Percentiles rank a stretch among this genome's conserved stretches.
Conservation (phyloP, 2,888 invertebrate genomes). For the Ochropleura plecta region DNA sequence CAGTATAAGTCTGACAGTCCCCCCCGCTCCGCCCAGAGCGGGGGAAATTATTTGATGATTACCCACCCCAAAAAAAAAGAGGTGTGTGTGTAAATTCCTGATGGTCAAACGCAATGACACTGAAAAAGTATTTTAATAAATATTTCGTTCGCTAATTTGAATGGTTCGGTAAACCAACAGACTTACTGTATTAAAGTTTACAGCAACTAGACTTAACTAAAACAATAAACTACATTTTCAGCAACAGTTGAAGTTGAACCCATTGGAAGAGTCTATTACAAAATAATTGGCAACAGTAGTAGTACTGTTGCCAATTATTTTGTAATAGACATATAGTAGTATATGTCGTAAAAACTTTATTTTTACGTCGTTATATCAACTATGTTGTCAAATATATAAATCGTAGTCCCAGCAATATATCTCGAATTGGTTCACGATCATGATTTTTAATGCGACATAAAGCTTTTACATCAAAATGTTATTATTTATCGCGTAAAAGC, state of each 20-base stretch:
- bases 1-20: no score
- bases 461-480: conserved; percentile 83
- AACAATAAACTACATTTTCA: background rate
- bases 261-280: background rate
- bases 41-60: no score
- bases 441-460: conserved; percentile 77
- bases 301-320: no score
- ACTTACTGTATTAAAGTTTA: background rate
- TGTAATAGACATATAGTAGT: no score
- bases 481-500: conserved; percentile 84
- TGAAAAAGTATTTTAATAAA: background rate
- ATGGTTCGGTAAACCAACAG: background rate
- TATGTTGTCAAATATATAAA: conserved; percentile 61
- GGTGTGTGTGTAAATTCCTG: no score
- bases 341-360: conserved; percentile 17
- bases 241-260: conserved; percentile 19
- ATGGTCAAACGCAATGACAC: no score
- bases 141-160: background rate
- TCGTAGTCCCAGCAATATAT: conserved; percentile 66
- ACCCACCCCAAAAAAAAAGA: no score
- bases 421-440: conserved; percentile 71
- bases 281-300: conserved; percentile 14
- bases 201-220: background rate
- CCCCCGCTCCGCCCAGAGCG: no score
- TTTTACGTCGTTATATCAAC: conserved; percentile 40